A percentile compares a stretch with the other conserved stretches of the same genome.
Conservation (phyloP, 2,113 vertebrate genomes). For the Pelmatolapia mariae region DNA sequence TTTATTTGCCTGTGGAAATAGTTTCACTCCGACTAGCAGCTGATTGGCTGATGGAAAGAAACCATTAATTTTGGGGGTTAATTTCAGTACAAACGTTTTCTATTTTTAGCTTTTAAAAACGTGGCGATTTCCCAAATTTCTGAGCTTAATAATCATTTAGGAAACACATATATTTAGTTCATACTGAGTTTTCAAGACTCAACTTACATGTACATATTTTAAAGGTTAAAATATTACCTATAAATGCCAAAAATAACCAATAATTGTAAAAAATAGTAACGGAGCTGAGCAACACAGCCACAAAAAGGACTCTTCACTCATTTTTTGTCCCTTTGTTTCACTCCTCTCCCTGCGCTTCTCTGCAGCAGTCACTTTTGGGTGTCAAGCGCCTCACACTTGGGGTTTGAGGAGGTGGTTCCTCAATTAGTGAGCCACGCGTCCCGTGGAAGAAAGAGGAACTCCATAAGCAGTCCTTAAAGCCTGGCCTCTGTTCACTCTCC, state of each 20-base stretch:
- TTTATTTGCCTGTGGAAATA: not conserved
- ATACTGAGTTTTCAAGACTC: not conserved
- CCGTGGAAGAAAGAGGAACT: conserved; percentile 55
- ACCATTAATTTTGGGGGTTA: not conserved
- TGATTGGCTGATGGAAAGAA: not conserved
- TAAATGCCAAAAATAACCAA: not conserved
- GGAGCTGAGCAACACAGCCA: not conserved
- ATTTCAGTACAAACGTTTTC: not conserved
- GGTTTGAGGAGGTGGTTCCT: conserved; percentile 31
- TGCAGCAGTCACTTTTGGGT: conserved; percentile 25
- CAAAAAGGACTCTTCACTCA: not conserved
- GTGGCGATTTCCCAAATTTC: not conserved
- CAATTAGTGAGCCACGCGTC: conserved; percentile 66
- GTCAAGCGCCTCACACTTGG: conserved; percentile 40
- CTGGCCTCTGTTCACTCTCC: conserved; percentile 45
- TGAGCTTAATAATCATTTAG: not conserved
- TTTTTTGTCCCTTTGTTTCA: not conserved
- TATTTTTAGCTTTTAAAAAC: not conserved
- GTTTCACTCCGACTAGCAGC: not conserved
- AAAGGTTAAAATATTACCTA: not conserved
- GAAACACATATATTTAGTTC: not conserved
- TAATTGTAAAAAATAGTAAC: not conserved
- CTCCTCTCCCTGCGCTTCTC: not conserved
- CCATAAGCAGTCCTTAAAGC: conserved; percentile 57
- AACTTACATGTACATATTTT: not conserved